Evolutionary conservation across 2,888 invertebrate genomes (phyloP).

Genomic region (Lysandra bellargus): DNA sequence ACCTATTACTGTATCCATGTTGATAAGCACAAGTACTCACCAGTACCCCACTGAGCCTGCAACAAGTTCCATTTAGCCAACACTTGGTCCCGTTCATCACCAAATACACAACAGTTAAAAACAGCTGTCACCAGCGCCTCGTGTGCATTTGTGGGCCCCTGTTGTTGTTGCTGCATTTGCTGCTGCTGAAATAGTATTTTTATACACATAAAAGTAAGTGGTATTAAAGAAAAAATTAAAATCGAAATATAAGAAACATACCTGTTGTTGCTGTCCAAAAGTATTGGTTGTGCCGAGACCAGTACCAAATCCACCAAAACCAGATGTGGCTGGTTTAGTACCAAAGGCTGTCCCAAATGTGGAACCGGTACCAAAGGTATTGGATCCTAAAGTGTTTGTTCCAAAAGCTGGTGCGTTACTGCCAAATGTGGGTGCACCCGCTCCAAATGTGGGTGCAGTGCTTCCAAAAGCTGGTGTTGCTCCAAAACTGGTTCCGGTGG

Average conservation of each 20-base stretch:
- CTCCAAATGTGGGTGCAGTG: slow-evolving; percentile 58
- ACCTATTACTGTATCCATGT: not conserved
- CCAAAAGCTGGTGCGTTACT: slow-evolving; percentile 58
- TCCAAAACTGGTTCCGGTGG: slow-evolving; percentile 56
- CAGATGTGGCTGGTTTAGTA: slow-evolving; percentile 60
- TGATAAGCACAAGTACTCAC: slow-evolving; percentile 60
- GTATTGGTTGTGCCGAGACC: slow-evolving; percentile 64
- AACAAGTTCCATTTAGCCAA: slow-evolving; percentile 97
- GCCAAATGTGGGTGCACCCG: slow-evolving; percentile 36
- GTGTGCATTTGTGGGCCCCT: slow-evolving; percentile 80
- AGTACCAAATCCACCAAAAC: slow-evolving; percentile 74
- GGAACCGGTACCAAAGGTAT: slow-evolving; percentile 61
- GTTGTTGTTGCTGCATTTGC: slow-evolving; percentile 74
- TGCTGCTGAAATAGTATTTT: slow-evolving; percentile 46
- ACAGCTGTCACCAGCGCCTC: slow-evolving; percentile 88
- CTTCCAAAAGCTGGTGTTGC: slow-evolving; percentile 57
- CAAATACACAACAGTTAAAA: slow-evolving; percentile 90
- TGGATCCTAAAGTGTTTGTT: slow-evolving; percentile 58
- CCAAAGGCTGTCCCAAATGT: slow-evolving; percentile 73
- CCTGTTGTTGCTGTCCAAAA: slow-evolving; percentile 71
- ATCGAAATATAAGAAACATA: slow-evolving; percentile 26
- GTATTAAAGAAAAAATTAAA: too few species aligned
- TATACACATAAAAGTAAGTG: too few species aligned
- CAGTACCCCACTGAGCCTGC: slow-evolving; percentile 93
- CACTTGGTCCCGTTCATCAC: slow-evolving; percentile 96